Base-by-base conservation (phyloP, 2,797 vertebrate genomes). In the Knipowitschia caucasica region DNA sequence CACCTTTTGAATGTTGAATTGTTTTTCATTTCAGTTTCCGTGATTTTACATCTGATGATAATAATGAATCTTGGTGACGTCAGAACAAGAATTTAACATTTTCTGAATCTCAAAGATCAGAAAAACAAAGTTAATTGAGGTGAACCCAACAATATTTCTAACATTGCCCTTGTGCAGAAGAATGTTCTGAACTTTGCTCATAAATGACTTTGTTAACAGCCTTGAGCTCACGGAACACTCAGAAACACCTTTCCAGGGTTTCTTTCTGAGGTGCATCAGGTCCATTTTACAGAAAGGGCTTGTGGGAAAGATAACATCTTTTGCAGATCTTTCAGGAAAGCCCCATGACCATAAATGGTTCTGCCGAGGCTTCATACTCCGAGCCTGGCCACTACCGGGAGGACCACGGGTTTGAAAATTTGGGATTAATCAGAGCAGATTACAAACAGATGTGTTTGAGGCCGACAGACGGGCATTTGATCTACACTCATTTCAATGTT, bases 381-480 rank as follows among this genome's bases (percentile, higher is more conserved):
- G 29, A 49, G 45, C 66, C 54, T 55, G 61, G 61, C 64, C 47
- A 51, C 50, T 54, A 65, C 12, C 54, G 27, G 56, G 4, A 40
- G 3, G 18, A 40, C 1, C 15, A 57, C 7, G 60, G 62, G 57
- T 72, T 53, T 51, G 25, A 43, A 65, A 64, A 68, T 67, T 77
- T 74, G 65, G 65, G 54, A 71, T 75, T 77, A 84, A 82, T 84
- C 71, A 75, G 40, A 6, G 45, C 25, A 25, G 52, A 84, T 79
- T 50, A 54, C 59, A 67, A 24, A 25, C 77, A 82, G 68, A 79
- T 77, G 79, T 71, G 50, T 45, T 50, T 26, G 46, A 56, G 46
- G 33, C 10, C 20, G 50, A 59, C 4, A 14, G 50, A 62, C 51
- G 69, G 57, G 59, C 52, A 59, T 57, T 38, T 36, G n/a, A 68